Conservation (phyloP, 2,888 invertebrate genomes). For the Nemoura dubitans region DNA sequence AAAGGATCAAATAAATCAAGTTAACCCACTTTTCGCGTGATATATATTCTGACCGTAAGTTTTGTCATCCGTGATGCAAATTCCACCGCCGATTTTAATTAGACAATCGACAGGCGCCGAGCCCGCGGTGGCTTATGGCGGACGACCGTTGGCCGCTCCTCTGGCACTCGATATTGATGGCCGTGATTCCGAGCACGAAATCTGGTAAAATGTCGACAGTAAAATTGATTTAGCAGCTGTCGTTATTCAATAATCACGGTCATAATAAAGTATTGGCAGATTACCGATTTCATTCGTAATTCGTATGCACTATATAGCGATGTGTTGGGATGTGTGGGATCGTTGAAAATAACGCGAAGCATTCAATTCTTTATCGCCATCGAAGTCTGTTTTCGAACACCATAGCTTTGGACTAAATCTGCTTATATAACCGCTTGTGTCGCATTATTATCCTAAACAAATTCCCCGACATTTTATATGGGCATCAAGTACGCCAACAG, state of each 20-base stretch:
- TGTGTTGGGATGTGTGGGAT: not conserved
- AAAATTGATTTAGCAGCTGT: conserved; percentile 13
- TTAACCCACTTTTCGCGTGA: not conserved
- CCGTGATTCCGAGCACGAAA: not conserved
- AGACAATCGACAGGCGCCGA: not conserved
- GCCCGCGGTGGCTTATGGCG: not conserved
- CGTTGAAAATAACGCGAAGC: not conserved
- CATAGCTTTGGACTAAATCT: not conserved
- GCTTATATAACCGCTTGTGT: not conserved
- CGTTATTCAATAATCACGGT: conserved; percentile 16
- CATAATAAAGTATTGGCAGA: conserved; percentile 23
- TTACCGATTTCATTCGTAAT: not conserved
- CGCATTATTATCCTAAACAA: not conserved
- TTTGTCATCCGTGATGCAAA: not conserved
- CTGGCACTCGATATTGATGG: not conserved
- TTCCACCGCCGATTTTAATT: not conserved
- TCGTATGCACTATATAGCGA: not conserved
- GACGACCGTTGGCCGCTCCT: too few relatives aligned
- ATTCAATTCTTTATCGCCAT: not conserved
- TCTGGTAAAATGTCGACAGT: conserved; percentile 17
- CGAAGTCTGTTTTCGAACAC: not conserved
- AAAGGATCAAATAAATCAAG: not conserved
- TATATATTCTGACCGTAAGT: not conserved
- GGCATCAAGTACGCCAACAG: not conserved
- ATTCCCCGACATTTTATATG: not conserved